These are phyloP conservation scores for Phaedon cochleariae DNA, from an alignment of 2,888 invertebrate species.

Conservation along the genomic window DNA sequence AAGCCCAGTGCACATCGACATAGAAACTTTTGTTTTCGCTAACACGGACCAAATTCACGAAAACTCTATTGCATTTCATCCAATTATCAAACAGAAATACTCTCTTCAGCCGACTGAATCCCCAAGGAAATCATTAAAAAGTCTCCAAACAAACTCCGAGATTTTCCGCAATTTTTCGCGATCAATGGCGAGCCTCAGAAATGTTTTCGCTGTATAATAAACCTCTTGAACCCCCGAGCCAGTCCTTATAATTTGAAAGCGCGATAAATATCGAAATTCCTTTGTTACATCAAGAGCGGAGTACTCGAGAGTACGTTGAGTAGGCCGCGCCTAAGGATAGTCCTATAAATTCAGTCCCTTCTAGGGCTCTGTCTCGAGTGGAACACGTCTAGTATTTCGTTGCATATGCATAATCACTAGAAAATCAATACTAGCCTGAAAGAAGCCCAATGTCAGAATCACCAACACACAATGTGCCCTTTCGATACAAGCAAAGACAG, in stretches of 20 bases:
- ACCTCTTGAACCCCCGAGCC: neutral
- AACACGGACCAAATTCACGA: neutral
- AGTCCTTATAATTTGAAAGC: slow-evolving; percentile 24
- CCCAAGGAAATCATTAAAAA: slow-evolving; percentile 2
- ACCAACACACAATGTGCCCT: too few species aligned
- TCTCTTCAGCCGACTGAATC: neutral
- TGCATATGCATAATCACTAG: neutral
- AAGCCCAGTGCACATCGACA: too few species aligned
- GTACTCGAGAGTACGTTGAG: slow-evolving; percentile 4
- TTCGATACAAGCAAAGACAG: too few species aligned
- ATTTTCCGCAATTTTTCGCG: neutral
- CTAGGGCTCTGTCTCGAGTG: neutral
- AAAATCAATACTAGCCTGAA: neutral
- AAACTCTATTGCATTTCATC: neutral
- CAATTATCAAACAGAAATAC: neutral
- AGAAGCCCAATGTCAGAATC: too few species aligned
- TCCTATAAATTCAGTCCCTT: neutral
- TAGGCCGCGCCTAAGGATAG: neutral
- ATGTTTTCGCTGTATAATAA: neutral
- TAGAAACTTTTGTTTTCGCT: too few species aligned
- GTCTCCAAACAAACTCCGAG: neutral
- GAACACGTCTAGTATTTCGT: neutral
- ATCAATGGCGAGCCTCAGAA: neutral
- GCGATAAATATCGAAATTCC: slow-evolving; percentile 29
- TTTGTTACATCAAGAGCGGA: neutral